These are phyloP conservation scores for Gnathonemus longibarbis DNA, from an alignment of 2,113 vertebrate species.

Conservation along the genomic window DNA sequence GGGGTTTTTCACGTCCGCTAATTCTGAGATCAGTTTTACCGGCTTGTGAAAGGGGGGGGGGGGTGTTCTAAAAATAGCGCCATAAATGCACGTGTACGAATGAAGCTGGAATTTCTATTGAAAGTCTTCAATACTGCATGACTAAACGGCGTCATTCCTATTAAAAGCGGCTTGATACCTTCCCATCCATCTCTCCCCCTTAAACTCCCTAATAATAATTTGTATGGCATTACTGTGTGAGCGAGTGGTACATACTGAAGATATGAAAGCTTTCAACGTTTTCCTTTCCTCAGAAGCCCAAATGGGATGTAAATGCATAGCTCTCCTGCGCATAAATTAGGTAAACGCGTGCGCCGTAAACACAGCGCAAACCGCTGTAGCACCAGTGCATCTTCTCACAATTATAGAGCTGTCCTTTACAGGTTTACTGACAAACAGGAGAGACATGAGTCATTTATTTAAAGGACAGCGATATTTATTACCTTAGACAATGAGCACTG, in stretches of 20 bases:
- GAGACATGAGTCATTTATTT: slow-evolving; percentile 48
- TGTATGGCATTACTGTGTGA: not conserved
- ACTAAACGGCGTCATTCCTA: slow-evolving; percentile 40
- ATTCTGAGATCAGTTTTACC: slow-evolving; percentile 35
- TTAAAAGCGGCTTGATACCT: slow-evolving; percentile 31
- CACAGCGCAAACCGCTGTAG: not conserved
- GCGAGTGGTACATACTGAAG: not conserved
- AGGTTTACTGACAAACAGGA: slow-evolving; percentile 56
- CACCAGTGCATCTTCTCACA: not conserved
- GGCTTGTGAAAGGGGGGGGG: not conserved
- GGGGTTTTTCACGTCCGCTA: slow-evolving; percentile 52
- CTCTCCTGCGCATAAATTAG: not conserved
- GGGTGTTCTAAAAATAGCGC: not conserved
- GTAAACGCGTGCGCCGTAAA: not conserved
- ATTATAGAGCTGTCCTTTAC: not conserved
- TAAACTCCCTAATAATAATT: not conserved
- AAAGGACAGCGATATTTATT: slow-evolving; percentile 68
- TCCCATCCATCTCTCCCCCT: not conserved
- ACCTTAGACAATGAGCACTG: slow-evolving; percentile 73
- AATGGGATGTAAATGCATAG: not conserved
- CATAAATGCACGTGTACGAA: slow-evolving; percentile 34
- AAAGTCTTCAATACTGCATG: slow-evolving; percentile 56
- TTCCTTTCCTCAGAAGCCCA: not conserved
- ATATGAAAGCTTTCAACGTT: not conserved
- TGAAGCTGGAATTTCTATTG: slow-evolving; percentile 46